Base-by-base conservation (phyloP, 2,797 vertebrate species). In the Nannoperca australis region DNA sequence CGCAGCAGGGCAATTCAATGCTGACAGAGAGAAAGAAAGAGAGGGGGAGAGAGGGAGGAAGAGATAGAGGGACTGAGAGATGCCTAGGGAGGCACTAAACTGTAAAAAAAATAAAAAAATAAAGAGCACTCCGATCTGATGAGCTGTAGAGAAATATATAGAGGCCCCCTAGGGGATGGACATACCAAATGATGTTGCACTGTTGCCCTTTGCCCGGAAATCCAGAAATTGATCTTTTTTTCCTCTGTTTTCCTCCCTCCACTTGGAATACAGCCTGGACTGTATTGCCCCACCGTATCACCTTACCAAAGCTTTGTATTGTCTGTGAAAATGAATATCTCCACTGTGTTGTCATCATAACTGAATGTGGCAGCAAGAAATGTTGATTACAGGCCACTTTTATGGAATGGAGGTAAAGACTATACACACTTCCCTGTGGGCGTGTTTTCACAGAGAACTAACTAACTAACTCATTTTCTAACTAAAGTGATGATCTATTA, bases 151-250 rank as follows among this genome's bases (percentile, higher is more conserved):
- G 64, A 78, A 77, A 83, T 56, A 85, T 70, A 58, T 27, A 73
- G 58, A 63, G 49, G 0, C 24, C 78, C 78, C 84, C 53, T 7
- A 47, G 36, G 75, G 81, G 36, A 27, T 24, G 82, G 62, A 70
- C 83, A 88, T 84, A 79, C 74, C 76, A 88, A 88, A 92, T 91
- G 50, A 88, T 83, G 85, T 84, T 79, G 72, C 85, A 73, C 63
- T 76, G 59, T 90, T 89, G 77, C 75, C 70, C 84, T 85, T 82
- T 87, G 80, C 44, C 76, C 59, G 54, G 87, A 91, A 87, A 92
- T 79, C 34, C 78, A 77, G 53, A 85, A 76, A 93, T 89, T 82
- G 80, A 88, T 90, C 72, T 76, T 66, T 81, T 86, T 85, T 81
- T 70, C 20, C 58, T 64, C 22, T 3, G 15, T 73, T 78, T 81